phyloP scores from a whole-genome alignment of 2,888 invertebrate species.

The Tryphoninae sp. region DNA sequence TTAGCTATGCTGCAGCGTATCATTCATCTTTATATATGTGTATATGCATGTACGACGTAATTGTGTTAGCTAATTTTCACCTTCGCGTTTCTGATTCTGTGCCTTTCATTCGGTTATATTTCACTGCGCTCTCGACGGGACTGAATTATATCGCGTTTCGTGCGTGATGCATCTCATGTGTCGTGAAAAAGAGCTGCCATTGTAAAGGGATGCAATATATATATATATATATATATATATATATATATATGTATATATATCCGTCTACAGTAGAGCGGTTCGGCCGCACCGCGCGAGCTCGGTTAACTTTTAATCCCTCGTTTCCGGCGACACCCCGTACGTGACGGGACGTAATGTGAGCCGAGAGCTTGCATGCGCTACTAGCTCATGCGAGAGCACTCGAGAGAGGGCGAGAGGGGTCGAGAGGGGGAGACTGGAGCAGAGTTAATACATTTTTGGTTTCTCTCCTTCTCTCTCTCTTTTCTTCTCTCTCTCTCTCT shows the following conservation, averaged over 20 bases:
- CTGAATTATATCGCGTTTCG: conserved; percentile 18
- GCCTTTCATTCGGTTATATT: conserved; percentile 25
- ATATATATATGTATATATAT: neutral
- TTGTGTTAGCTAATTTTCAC: conserved; percentile 44
- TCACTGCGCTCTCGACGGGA: neutral
- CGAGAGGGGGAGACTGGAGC: conserved; percentile 6
- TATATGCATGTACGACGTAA: conserved; percentile 3
- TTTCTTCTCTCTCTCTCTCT: neutral
- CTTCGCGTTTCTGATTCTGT: conserved; percentile 27
- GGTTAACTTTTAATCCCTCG: conserved; percentile 69
- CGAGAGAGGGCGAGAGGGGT: neutral
- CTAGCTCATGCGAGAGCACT: conserved; percentile 40
- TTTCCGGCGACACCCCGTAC: conserved; percentile 64
- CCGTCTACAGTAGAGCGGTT: conserved; percentile 23
- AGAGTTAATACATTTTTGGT: conserved; percentile 10
- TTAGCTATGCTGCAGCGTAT: neutral
- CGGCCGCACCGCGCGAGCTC: conserved; percentile 55
- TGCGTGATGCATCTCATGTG: neutral
- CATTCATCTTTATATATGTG: neutral
- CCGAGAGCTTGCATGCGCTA: conserved; percentile 58
- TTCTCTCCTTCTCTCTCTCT: neutral
- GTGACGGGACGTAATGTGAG: conserved; percentile 62
- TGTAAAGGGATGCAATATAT: conserved; percentile 11
- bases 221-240: neutral
- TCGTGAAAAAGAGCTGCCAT: conserved; percentile 35